Evolutionary conservation across 2,797 vertebrate genomes (phyloP).

Genomic region (Bradypus variegatus): DNA sequence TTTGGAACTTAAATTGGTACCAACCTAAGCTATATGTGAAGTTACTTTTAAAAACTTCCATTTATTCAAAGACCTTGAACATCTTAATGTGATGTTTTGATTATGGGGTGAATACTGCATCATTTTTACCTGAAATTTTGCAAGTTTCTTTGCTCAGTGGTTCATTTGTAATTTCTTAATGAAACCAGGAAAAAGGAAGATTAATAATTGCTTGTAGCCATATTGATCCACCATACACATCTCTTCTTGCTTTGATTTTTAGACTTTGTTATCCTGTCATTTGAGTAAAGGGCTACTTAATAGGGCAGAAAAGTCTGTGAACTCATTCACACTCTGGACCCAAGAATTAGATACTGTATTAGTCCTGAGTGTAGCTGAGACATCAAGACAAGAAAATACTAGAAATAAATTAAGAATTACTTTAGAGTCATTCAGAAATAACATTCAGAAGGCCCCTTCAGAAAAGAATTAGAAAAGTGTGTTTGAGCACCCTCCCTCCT

Average conservation of each 20-base stretch:
- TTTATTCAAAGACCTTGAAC: slow-evolving; percentile 32
- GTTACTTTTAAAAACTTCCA: neutral
- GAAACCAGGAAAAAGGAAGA: slow-evolving; percentile 57
- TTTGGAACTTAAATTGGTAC: neutral
- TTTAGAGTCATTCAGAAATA: neutral
- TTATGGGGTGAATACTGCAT: slow-evolving; percentile 73
- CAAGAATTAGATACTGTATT: neutral
- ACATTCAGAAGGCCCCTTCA: neutral
- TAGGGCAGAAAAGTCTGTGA: neutral
- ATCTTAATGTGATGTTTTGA: slow-evolving; percentile 67
- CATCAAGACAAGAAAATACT: neutral
- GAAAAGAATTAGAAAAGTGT: neutral
- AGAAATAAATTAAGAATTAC: neutral
- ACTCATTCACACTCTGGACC: neutral
- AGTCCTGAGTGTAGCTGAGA: neutral
- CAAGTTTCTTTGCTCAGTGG: slow-evolving; percentile 65
- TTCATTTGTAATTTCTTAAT: slow-evolving; percentile 62
- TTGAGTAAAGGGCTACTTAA: neutral
- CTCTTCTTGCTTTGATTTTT: neutral
- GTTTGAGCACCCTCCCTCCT: neutral
- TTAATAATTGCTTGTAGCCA: neutral
- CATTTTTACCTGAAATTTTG: slow-evolving; percentile 64
- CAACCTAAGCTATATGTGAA: neutral
- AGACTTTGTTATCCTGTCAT: neutral
- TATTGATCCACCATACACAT: neutral